These are phyloP conservation scores for Macrosteles quadrilineatus DNA, from an alignment of 1,140 invertebrate genomes.

Conservation along the genomic window DNA sequence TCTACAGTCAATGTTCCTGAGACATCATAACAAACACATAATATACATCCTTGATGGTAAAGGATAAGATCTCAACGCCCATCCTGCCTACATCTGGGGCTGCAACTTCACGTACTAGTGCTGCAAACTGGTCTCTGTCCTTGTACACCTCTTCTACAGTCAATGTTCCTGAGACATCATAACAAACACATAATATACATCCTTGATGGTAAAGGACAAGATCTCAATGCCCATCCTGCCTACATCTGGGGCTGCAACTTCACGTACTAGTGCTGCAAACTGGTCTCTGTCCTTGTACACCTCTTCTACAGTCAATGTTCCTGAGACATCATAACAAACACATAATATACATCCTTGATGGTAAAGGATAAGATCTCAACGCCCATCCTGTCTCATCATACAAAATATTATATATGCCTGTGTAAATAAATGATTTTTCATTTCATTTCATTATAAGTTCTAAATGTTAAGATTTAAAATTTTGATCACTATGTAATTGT, in stretches of 20 bases:
- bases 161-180: too few relatives aligned
- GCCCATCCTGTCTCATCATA: slow-evolving; percentile 36
- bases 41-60: slow-evolving; percentile 60
- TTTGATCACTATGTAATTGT: too few relatives aligned
- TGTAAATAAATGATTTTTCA: too few relatives aligned
- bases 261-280: slow-evolving; percentile 93
- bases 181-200: slow-evolving; percentile 96
- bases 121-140: slow-evolving; percentile 93
- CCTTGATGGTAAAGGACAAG: slow-evolving; percentile 97
- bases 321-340: too few relatives aligned
- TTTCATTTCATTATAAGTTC: too few relatives aligned
- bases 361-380: too few relatives aligned
- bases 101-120: slow-evolving; percentile 93
- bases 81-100: slow-evolving; percentile 94
- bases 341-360: too few relatives aligned
- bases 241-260: slow-evolving; percentile 96
- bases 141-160: slow-evolving; percentile 95
- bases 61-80: slow-evolving; percentile 93
- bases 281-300: slow-evolving; percentile 97
- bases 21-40: too few relatives aligned
- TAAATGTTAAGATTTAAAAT: too few relatives aligned
- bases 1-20: slow-evolving; percentile 97
- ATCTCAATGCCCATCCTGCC: slow-evolving; percentile 99
- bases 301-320: slow-evolving; percentile 96
- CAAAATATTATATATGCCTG: too few relatives aligned